Evolutionary conservation across 1,140 invertebrate species (phyloP), one percentile per base, ranked within the genome.

Genomic region (Acromyrmex charruanus): DNA sequence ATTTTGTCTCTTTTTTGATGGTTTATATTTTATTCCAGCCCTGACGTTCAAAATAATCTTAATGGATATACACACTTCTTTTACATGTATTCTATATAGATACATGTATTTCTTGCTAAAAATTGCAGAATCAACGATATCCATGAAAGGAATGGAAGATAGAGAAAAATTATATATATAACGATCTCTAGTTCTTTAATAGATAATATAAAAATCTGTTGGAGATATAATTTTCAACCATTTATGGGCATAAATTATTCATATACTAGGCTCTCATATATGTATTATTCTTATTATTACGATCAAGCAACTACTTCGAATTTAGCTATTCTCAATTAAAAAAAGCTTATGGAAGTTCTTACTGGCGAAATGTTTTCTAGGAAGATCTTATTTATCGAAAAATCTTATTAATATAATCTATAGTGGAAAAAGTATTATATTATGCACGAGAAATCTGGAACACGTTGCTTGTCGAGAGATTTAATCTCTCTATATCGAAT

Each of bases 371-470:
- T 51, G n/a, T 84, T 55, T 82, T 81, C 66, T 84, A 84, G 80
- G 69, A 84, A 84, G 80, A 84, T 74, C 69, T 84, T 44, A 75
- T 84, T 75, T 75, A 84, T 82, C 35, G 68, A 82, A 74, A 74
- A 75, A 84, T 31, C 69, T 81, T 74, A 59, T 49, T 61, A 59
- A 6, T 61, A 6, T 61, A 75, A 74, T 84, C 80, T 84, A 75
- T 84, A 84, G 69, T 84, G 80, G 69, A 84, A 84, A 84, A 84
- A 75, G 80, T 84, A 84, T 84, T 58, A 39, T 51, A 84, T 61
- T 84, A 84, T 75, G 80, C 69, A 84, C 39, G 55, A 74, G 71
- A 86, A 89, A 28, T 87, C 80, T 90, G 84, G 80, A 89, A 89
- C 87, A 89, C 87, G 72, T 89, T 84, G 85, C 58, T 77, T 59